Evolutionary conservation across 2,797 vertebrate species (phyloP).

Genomic region (Crocodylus rhombifer): DNA sequence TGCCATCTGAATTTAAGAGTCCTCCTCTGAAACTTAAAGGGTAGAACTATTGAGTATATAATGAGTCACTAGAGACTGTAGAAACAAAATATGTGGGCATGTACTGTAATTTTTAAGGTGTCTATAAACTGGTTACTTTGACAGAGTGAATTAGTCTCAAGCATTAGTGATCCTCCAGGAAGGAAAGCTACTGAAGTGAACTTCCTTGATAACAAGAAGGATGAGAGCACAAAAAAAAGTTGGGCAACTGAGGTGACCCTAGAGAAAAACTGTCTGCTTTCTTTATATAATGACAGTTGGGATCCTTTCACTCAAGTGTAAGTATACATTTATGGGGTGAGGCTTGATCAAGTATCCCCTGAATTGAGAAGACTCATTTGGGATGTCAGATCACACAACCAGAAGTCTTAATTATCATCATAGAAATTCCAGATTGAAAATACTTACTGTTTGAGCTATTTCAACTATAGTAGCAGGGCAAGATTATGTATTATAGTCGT

Average conservation of each 20-base stretch:
- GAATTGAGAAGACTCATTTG: neutral
- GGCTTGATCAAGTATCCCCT: neutral
- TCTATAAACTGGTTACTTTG: conserved; percentile 18
- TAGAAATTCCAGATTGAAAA: neutral
- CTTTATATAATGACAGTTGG: neutral
- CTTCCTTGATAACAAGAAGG: conserved; percentile 28
- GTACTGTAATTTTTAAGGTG: neutral
- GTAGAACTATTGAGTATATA: neutral
- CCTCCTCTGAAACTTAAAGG: neutral
- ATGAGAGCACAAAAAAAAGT: neutral
- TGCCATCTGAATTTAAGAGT: neutral
- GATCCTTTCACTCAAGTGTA: conserved; percentile 28
- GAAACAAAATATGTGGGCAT: neutral
- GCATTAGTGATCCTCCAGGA: conserved; percentile 8
- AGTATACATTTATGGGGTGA: conserved; percentile 9
- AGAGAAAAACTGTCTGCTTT: neutral
- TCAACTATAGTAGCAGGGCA: neutral
- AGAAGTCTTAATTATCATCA: neutral
- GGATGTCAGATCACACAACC: neutral
- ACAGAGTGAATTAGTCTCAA: conserved; percentile 31
- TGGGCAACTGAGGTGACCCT: conserved; percentile 20
- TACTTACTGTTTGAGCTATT: neutral
- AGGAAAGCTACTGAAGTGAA: neutral
- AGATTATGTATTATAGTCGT: neutral
- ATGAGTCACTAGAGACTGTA: neutral